Evolutionary conservation across 53 echinoderm and acorn worm species (phyloP), one percentile per base, ranked within the genome.

Genomic region (Apostichopus leukothele): DNA sequence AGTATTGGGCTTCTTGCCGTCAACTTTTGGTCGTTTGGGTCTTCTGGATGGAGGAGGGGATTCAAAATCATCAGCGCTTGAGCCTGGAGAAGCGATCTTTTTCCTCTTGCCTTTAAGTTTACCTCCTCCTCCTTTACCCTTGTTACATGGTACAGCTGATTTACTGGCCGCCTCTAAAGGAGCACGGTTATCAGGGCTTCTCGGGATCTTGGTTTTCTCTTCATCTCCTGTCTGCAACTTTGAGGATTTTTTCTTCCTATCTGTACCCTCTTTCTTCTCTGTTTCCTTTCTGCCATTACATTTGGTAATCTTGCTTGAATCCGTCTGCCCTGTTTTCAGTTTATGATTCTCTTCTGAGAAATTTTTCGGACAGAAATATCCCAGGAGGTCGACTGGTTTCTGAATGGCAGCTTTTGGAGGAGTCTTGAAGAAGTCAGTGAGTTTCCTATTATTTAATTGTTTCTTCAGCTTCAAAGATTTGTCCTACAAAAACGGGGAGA

Each of bases 341-440:
- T 54, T 81, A 50, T 11, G 13, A 22, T 54, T 53, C 81, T 52
- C n/a, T 81, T 79, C 12, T 67, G 85, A 50, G 12, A 27, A 50
- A 26, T 26, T 20, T 25, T 85, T 85, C 50, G 57, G 67, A 63
- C 7, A 60, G 5, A 85, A 85, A 67, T 85, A 85, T 27, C 85
- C 85, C 57, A 85, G 67, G 39, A 92, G 86, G 60, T 92, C 79
- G 8, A 73, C 16, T 55, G 92, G 54, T 74, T 85, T 71, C 52
- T 60, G 63, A 0, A 73, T 68, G 18, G 61, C 54, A 12, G 89
- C 27, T 77, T 91, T 91, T 9, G n/a, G 26, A 6, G 91, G 77
- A 53, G 89, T 54, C 67, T 92, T 92, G 86, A 92, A 92, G 89
- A 92, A 92, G 50, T 53, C 89, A 11, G 89, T 89, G 14, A 92